Percentiles rank a stretch among this genome's conserved stretches.
phyloP scores from a whole-genome alignment of 2,797 vertebrate genomes.

The Apogon hyalosoma region DNA sequence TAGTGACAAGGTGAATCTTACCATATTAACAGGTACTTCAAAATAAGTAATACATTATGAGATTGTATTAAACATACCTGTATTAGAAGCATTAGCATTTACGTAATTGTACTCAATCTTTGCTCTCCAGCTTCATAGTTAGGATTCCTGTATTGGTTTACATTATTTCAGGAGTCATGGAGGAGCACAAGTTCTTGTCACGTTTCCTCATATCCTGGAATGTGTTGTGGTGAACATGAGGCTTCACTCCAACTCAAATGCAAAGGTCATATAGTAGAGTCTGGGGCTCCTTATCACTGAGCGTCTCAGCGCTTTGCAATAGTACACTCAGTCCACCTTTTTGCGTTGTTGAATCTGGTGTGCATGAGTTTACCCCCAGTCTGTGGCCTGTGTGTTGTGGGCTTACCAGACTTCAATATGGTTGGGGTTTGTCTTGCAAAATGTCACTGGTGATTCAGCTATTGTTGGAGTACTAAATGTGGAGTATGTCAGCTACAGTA shows the following conservation, averaged over 20 bases:
- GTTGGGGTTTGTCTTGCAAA: constrained; percentile 30
- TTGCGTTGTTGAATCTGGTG: constrained; percentile 35
- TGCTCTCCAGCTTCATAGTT: constrained; percentile 31
- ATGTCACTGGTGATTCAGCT: constrained; percentile 12
- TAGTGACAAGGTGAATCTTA: neutral
- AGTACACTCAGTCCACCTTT: constrained; percentile 24
- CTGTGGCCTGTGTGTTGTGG: constrained; percentile 44
- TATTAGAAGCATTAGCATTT: neutral
- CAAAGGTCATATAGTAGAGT: constrained; percentile 49
- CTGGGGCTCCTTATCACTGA: constrained; percentile 23
- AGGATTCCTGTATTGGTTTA: constrained; percentile 17
- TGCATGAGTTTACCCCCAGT: constrained; percentile 57
- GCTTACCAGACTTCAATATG: constrained; percentile 30
- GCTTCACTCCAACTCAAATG: constrained; percentile 33
- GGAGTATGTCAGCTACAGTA: constrained; percentile 16
- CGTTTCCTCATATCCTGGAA: constrained; percentile 42
- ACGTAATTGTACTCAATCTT: constrained; percentile 8
- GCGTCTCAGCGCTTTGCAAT: constrained; percentile 27
- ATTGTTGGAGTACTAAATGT: constrained; percentile 25
- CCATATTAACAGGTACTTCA: constrained; percentile 1
- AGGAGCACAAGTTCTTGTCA: constrained; percentile 33
- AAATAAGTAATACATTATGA: neutral
- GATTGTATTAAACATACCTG: neutral
- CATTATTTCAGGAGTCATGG: constrained; percentile 19
- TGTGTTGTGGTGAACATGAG: constrained; percentile 39